Conservation (phyloP, 2,113 vertebrate genomes). For the Plectropomus leopardus region DNA sequence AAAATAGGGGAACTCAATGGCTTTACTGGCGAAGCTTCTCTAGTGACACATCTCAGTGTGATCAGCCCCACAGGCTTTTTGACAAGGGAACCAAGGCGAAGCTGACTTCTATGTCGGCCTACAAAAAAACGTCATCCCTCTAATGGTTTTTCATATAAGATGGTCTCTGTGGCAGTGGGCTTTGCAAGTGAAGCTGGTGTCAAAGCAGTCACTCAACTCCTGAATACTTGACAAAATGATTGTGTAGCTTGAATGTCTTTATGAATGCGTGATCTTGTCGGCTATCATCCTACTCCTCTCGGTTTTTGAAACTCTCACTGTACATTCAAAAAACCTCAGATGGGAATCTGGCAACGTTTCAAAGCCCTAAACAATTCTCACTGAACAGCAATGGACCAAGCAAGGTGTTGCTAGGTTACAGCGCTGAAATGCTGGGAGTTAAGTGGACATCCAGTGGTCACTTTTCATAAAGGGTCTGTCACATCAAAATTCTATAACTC, state of each 20-base stretch:
- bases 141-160: neutral
- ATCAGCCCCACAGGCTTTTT: no score
- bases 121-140: no score
- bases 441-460: constrained; percentile 35
- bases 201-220: neutral
- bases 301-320: neutral
- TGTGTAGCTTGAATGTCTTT: neutral
- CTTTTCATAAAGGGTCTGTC: constrained; percentile 11
- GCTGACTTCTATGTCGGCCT: no score
- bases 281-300: neutral
- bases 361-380: neutral
- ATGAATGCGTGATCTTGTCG: neutral
- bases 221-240: neutral
- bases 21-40: no score
- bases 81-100: no score
- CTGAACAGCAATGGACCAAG: neutral
- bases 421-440: constrained; percentile 3
- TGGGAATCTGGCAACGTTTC: constrained; percentile 36
- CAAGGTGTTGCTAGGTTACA: constrained; percentile 35
- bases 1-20: no score
- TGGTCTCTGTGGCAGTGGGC: neutral
- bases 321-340: neutral
- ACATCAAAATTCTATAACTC: constrained; percentile 4
- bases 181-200: neutral
- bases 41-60: no score